Percentiles rank a stretch among this genome's conserved stretches.
Conservation (phyloP, 2,797 vertebrate genomes). For the Tokudaia muenninki region DNA sequence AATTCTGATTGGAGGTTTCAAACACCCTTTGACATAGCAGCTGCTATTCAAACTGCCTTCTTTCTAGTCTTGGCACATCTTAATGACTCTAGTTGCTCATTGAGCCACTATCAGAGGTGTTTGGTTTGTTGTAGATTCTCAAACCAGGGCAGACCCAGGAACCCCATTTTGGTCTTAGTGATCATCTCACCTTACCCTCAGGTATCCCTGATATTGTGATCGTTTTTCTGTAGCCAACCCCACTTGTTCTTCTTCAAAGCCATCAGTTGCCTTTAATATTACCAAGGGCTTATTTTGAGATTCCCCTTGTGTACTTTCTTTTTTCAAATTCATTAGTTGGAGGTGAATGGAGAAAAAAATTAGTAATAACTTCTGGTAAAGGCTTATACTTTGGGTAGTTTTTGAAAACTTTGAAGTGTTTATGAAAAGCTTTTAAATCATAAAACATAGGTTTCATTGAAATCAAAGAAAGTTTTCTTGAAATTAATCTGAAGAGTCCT, state of each 20-base stretch:
- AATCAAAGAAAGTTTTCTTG: background rate
- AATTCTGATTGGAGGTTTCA: background rate
- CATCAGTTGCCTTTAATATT: background rate
- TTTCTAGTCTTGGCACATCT: background rate
- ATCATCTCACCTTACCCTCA: background rate
- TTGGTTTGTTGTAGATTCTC: background rate
- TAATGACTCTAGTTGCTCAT: background rate
- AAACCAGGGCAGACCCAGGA: background rate
- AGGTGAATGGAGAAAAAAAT: background rate
- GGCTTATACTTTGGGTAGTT: background rate
- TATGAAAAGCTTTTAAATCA: background rate
- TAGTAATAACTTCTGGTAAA: background rate
- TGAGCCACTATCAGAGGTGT: background rate
- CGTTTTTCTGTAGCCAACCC: background rate
- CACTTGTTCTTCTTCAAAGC: background rate
- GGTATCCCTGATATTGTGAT: background rate
- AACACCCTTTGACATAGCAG: background rate
- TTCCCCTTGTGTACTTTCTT: background rate
- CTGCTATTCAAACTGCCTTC: background rate
- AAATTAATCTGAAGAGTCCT: background rate
- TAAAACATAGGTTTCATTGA: background rate
- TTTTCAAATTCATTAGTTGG: background rate
- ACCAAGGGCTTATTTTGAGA: background rate
- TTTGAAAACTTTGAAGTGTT: background rate
- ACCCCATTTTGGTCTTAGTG: background rate